phyloP scores from a whole-genome alignment of 2,888 invertebrate genomes.

The Eupithecia vulgata region DNA sequence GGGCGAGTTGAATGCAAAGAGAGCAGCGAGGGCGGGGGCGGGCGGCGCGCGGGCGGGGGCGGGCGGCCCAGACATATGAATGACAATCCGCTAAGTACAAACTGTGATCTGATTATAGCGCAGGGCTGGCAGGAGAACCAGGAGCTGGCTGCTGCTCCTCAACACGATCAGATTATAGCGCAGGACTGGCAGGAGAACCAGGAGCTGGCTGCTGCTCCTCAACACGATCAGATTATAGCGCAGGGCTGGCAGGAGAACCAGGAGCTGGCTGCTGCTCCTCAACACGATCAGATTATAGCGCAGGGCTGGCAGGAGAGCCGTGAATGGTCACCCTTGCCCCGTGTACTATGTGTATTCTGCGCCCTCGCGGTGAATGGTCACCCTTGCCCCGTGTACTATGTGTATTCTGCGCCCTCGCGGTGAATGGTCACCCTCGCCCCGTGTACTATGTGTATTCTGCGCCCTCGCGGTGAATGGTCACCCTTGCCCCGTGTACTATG shows the following conservation, averaged over 20 bases:
- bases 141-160: background rate
- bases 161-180: slow-evolving; percentile 13
- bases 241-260: slow-evolving; percentile 12
- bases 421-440: too few relatives aligned
- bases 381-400: too few relatives aligned
- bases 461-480: too few relatives aligned
- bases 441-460: too few relatives aligned
- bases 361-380: too few relatives aligned
- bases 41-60: background rate
- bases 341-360: too few relatives aligned
- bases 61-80: slow-evolving; percentile 4
- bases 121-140: slow-evolving; percentile 12
- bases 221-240: slow-evolving; percentile 13
- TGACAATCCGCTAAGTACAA: slow-evolving; percentile 26
- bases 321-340: too few relatives aligned
- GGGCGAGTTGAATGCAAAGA: slow-evolving; percentile 15
- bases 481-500: too few relatives aligned
- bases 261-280: background rate
- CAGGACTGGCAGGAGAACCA: slow-evolving; percentile 10
- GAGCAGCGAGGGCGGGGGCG: slow-evolving; percentile 1
- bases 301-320: slow-evolving; percentile 14
- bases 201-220: background rate
- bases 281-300: slow-evolving; percentile 13
- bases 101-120: slow-evolving; percentile 17
- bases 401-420: too few relatives aligned